phyloP scores from a whole-genome alignment of 1,140 invertebrate genomes.

The Trypoxylus dichotomus region DNA sequence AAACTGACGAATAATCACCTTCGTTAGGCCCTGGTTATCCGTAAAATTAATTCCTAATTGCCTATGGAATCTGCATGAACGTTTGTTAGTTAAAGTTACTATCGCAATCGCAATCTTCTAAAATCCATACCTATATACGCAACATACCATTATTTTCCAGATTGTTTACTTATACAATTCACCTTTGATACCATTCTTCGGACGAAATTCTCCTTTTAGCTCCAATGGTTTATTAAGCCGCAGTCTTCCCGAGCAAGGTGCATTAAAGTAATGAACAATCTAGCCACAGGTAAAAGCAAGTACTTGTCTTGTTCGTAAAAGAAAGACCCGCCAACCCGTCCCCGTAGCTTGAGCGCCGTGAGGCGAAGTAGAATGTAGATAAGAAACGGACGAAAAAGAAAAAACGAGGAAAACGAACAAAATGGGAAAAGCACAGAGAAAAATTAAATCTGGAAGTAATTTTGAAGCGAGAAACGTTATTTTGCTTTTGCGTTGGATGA shows the following conservation, averaged over 20 bases:
- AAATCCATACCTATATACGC: too few species aligned
- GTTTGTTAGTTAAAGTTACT: too few species aligned
- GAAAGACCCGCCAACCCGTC: neutral
- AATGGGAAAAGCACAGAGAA: neutral
- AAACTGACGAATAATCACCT: too few species aligned
- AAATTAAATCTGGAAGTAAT: neutral
- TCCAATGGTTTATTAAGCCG: neutral
- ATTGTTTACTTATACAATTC: too few species aligned
- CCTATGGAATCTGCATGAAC: too few species aligned
- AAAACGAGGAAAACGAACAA: neutral
- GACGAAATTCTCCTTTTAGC: neutral
- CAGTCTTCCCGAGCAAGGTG: neutral
- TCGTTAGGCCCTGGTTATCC: too few species aligned
- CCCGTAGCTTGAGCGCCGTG: neutral
- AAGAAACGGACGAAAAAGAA: neutral
- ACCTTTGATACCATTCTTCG: neutral
- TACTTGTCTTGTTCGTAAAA: neutral
- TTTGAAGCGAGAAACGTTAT: neutral
- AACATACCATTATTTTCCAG: too few species aligned
- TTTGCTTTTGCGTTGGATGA: neutral
- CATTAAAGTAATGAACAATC: neutral
- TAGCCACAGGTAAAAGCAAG: neutral
- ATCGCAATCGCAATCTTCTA: too few species aligned
- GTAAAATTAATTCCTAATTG: too few species aligned
- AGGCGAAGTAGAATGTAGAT: neutral